phyloP scores from a whole-genome alignment of 2,888 invertebrate genomes.

The Eurytoma adleriae region DNA sequence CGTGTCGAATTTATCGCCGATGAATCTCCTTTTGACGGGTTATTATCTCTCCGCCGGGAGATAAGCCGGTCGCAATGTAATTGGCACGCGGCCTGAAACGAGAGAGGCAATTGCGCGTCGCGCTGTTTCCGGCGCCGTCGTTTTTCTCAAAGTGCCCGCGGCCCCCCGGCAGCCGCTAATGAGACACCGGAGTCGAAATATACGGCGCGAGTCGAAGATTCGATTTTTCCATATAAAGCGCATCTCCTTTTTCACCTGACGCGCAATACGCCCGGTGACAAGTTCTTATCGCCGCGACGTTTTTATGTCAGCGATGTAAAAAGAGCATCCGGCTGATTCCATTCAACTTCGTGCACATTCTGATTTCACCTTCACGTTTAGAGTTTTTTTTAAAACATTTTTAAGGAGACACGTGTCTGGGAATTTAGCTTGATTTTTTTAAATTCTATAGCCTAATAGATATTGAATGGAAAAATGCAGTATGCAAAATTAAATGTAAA shows the following conservation, averaged over 20 bases:
- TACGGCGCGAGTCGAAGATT: constrained; percentile 21
- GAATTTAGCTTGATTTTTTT: too few species aligned
- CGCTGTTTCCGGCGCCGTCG: constrained; percentile 5
- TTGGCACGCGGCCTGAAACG: constrained; percentile 53
- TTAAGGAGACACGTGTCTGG: too few species aligned
- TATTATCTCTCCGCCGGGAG: constrained; percentile 56
- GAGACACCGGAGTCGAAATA: constrained; percentile 45
- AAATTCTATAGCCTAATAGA: too few species aligned
- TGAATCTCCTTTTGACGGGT: constrained; percentile 63
- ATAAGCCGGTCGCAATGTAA: constrained; percentile 50
- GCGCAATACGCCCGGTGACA: too few species aligned
- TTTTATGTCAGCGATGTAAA: not conserved
- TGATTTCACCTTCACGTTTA: too few species aligned
- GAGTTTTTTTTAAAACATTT: too few species aligned
- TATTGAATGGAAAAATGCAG: too few species aligned
- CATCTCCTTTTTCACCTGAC: too few species aligned
- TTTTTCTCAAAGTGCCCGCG: constrained; percentile 29
- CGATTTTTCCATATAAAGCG: not conserved
- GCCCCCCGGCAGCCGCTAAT: constrained; percentile 30
- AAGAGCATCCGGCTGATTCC: not conserved
- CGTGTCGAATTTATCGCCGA: constrained; percentile 61
- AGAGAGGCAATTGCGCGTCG: constrained; percentile 38
- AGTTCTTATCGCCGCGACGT: not conserved
- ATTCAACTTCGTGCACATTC: too few species aligned
- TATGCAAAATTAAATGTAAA: too few species aligned